These are phyloP conservation scores for Tenebrio molitor DNA, from an alignment of 1,140 invertebrate genomes.

Conservation along the genomic window DNA sequence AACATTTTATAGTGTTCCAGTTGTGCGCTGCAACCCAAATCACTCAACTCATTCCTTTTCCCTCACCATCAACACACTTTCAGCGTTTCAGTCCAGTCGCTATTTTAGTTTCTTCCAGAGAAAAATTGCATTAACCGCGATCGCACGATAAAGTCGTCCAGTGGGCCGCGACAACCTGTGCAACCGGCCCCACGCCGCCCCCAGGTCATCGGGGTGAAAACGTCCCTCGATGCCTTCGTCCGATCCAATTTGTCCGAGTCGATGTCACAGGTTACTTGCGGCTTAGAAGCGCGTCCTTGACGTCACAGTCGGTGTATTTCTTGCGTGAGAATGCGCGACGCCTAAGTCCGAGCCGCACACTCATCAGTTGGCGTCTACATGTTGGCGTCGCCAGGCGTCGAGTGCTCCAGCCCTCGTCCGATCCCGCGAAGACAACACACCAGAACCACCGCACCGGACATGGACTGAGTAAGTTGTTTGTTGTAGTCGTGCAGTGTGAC, in stretches of 20 bases:
- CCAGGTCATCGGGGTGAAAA: not conserved
- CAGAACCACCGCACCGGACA: not conserved
- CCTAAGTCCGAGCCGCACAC: constrained; percentile 20
- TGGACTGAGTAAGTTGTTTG: constrained; percentile 9
- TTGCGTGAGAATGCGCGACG: constrained; percentile 35
- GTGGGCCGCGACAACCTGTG: too few species aligned
- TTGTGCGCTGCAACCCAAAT: too few species aligned
- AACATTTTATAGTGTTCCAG: too few species aligned
- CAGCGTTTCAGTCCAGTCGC: too few species aligned
- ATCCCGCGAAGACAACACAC: not conserved
- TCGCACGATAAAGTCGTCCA: too few species aligned
- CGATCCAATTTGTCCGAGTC: not conserved
- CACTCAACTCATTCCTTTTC: too few species aligned
- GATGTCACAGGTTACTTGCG: constrained; percentile 14
- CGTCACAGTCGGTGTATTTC: constrained; percentile 14
- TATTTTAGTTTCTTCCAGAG: too few species aligned
- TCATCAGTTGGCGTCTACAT: constrained; percentile 28
- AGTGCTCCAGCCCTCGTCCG: constrained; percentile 9
- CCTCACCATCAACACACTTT: too few species aligned
- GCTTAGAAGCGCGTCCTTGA: constrained; percentile 13
- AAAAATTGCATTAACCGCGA: too few species aligned
- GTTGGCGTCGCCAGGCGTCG: constrained; percentile 11
- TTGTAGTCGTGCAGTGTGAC: not conserved
- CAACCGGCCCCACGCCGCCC: not conserved
- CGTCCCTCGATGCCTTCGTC: not conserved